Evolutionary conservation across 2,113 vertebrate species (phyloP).

Genomic region (Panurus biarmicus): DNA sequence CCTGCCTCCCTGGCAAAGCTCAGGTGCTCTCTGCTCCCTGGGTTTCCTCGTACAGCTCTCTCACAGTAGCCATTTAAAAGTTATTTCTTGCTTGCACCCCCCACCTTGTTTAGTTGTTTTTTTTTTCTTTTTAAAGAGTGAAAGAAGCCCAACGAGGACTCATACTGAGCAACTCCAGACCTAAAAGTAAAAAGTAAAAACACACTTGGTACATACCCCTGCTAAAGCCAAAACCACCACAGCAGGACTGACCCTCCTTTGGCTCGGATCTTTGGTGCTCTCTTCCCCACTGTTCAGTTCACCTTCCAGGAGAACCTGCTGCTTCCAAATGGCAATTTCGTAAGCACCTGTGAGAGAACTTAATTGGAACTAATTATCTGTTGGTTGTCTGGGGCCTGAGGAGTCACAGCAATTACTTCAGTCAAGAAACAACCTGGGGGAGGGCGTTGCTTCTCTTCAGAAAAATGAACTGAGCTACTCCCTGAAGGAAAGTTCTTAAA

Average conservation of each 20-base stretch:
- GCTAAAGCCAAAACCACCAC: not conserved
- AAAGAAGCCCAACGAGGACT: not conserved
- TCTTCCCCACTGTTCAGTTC: not conserved
- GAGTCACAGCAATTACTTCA: conserved; percentile 44
- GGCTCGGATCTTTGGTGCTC: not conserved
- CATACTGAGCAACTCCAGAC: not conserved
- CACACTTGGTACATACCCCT: not conserved
- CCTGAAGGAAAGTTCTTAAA: conserved; percentile 11
- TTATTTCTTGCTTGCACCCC: not conserved
- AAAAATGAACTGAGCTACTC: not conserved
- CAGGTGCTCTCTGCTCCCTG: accelerated
- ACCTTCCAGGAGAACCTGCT: not conserved
- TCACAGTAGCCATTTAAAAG: not conserved
- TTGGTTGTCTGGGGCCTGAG: conserved; percentile 45
- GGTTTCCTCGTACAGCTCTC: not conserved
- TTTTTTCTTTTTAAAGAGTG: not conserved
- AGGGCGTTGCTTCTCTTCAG: not conserved
- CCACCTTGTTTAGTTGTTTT: too few species aligned
- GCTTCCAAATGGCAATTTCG: conserved; percentile 2
- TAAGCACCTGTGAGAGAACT: conserved; percentile 40
- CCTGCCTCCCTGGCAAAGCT: not conserved
- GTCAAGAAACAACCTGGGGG: conserved; percentile 38
- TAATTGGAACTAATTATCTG: conserved; percentile 53
- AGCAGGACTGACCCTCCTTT: not conserved
- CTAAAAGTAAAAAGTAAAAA: not conserved